Conservation (phyloP, 2,888 invertebrate species). For the Eupithecia insigniata region DNA sequence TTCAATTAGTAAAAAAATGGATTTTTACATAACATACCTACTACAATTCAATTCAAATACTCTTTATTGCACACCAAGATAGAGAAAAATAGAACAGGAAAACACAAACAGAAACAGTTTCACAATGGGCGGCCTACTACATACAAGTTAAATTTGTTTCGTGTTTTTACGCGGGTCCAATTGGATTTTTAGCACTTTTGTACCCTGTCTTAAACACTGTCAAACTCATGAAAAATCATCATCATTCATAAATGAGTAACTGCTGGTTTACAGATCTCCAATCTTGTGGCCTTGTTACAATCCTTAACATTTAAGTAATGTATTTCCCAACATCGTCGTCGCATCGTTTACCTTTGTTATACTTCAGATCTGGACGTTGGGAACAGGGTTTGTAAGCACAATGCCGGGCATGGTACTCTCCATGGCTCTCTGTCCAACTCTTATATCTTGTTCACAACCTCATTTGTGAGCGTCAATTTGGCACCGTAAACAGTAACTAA, state of each 20-base stretch:
- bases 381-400: not conserved
- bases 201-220: too few relatives aligned
- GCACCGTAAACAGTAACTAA: not conserved
- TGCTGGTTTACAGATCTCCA: not conserved
- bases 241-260: not conserved
- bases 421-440: not conserved
- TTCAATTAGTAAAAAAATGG: too few relatives aligned
- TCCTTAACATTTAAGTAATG: not conserved
- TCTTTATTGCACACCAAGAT: too few relatives aligned
- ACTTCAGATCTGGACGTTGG: not conserved
- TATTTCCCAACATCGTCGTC: not conserved
- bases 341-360: not conserved
- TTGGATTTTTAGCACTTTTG: not conserved
- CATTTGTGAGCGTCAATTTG: not conserved
- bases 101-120: too few relatives aligned
- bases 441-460: not conserved
- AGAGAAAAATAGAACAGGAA: too few relatives aligned
- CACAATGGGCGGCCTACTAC: too few relatives aligned
- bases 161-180: too few relatives aligned
- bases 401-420: not conserved
- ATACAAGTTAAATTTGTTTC: too few relatives aligned
- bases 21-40: too few relatives aligned
- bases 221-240: not conserved
- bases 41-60: too few relatives aligned
- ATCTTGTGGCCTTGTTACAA: not conserved